Evolutionary conservation across 2,888 invertebrate species (phyloP), one percentile per base, ranked within the genome.

Genomic region (Ptychoptera contaminata): DNA sequence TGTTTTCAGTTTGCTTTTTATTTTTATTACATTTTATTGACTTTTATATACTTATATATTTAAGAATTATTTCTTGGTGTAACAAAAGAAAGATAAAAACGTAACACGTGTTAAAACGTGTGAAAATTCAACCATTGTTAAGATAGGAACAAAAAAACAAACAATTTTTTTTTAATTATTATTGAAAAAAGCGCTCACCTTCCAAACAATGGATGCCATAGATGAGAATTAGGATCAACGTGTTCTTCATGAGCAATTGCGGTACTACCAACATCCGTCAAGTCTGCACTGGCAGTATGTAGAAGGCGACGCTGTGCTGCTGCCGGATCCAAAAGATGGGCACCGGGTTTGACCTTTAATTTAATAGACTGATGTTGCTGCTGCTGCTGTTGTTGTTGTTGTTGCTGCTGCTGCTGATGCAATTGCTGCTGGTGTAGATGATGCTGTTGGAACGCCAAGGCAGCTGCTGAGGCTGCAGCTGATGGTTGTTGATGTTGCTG

Each of bases 171-270:
- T n/a, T n/a, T n/a, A n/a, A n/a, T n/a, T n/a, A 32, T 32, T 32
- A 7, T 45, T 37, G 43, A 34, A 46, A 49, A 48, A 11, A 14
- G 16, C 54, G 73, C 76, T 79, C 69, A 86, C 85, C 82, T 85
- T 73, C 84, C 82, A 63, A 86, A 86, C 41, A 86, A 71, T 44
- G 86, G 86, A 68, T 86, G 85, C 86, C 86, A 86, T 42, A 86
- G 68, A 51, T 81, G 79, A 55, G 78, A 73, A 54, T 78, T 74
- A 40, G 76, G 69, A 51, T 73, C 73, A 54, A 66, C 56, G 37
- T 65, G 55, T 48, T 68, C 69, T 45, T 76, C 77, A 6, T 73
- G 68, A 47, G 71, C 71, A 51, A 71, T 71, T 42, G 76, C 76
- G 37, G 77, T 77, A 60, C 76, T 77, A 52, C 77, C 77, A 37